Evolutionary conservation across 2,888 invertebrate species (phyloP).

Genomic region (Empis livida): DNA sequence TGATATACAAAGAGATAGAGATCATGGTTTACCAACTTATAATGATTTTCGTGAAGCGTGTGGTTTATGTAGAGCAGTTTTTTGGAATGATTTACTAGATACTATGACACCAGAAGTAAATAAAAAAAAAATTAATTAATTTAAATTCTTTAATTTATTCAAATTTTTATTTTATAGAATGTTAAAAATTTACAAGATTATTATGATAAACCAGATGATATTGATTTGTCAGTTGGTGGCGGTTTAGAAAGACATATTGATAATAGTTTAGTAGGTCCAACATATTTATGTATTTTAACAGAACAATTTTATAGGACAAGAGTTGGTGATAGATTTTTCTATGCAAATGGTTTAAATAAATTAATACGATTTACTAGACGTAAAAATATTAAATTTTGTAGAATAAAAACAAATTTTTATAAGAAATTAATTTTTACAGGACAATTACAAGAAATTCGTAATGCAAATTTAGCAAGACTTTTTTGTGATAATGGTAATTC

Average conservation of each 20-base stretch:
- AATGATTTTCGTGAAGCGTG: conserved; percentile 24
- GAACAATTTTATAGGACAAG: conserved; percentile 79
- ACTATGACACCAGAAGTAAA: conserved; percentile 52
- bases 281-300: conserved; percentile 74
- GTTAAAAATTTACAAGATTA: conserved; percentile 48
- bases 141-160: neutral
- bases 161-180: conserved; percentile 21
- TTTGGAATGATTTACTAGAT: conserved; percentile 30
- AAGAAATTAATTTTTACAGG: conserved; percentile 18
- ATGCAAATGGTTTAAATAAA: conserved; percentile 49
- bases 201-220: conserved; percentile 64
- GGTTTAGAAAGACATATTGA: conserved; percentile 64
- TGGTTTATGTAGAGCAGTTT: conserved; percentile 20
- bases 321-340: conserved; percentile 79
- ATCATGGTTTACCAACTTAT: conserved; percentile 22
- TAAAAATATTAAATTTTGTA: conserved; percentile 6
- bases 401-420: too few relatives aligned
- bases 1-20: conserved; percentile 26
- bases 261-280: conserved; percentile 71
- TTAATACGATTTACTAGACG: conserved; percentile 51
- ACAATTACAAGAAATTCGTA: conserved; percentile 60
- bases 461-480: conserved; percentile 56
- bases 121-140: conserved; percentile 24
- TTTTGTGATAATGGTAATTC: conserved; percentile 61
- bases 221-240: conserved; percentile 77